Conservation (phyloP, 2,888 invertebrate genomes). For the Magallana nippona region DNA sequence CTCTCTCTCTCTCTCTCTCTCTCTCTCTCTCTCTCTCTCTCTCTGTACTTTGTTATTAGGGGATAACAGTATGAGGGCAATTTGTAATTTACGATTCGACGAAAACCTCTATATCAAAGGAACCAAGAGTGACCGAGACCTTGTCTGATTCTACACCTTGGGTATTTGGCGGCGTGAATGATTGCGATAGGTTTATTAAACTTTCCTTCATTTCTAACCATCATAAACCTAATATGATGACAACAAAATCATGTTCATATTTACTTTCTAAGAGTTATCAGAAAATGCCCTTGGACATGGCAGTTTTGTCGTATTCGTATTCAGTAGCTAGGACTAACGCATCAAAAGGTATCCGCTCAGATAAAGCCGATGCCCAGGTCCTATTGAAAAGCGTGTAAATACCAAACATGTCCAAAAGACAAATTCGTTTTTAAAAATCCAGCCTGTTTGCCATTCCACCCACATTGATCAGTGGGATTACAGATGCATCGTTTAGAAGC, state of each 20-base stretch:
- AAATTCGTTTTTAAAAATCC: conserved; percentile 33
- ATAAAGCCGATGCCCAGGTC: conserved; percentile 10
- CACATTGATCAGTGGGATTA: conserved; percentile 28
- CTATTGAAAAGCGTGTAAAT: conserved; percentile 20
- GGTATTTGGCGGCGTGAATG: not conserved
- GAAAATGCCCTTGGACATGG: not conserved
- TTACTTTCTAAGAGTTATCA: conserved; percentile 12
- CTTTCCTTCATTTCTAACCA: conserved; percentile 10
- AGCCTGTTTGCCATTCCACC: conserved; percentile 31
- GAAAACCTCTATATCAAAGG: not conserved
- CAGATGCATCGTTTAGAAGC: conserved; percentile 33
- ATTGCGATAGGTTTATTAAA: conserved; percentile 25
- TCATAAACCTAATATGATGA: conserved; percentile 27
- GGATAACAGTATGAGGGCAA: not conserved
- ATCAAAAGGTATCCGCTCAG: not conserved
- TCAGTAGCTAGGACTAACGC: conserved; percentile 13
- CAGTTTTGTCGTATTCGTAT: not conserved
- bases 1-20: conserved; percentile 23
- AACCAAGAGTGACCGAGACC: not conserved
- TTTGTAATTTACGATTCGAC: conserved; percentile 4
- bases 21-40: not conserved
- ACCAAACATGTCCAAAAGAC: conserved; percentile 16
- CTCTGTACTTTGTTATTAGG: not conserved
- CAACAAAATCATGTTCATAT: conserved; percentile 15
- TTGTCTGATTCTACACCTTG: not conserved